Conservation (phyloP, 2,113 vertebrate species). For the Vulpes ferrilata region DNA sequence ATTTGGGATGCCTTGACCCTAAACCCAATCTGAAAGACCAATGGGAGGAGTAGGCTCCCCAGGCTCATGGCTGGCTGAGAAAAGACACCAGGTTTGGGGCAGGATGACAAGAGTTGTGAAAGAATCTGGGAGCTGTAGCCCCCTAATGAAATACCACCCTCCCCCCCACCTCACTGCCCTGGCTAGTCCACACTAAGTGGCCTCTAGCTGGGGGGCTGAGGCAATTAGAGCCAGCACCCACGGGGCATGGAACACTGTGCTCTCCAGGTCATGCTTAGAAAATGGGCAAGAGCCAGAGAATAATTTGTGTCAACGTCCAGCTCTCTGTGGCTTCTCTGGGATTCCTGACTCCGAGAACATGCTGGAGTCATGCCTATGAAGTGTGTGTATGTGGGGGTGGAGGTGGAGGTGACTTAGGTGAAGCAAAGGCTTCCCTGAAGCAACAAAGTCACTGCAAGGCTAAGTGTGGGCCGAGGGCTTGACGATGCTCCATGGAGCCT, state of each 20-base stretch:
- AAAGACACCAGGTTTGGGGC: background rate
- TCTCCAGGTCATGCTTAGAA: background rate
- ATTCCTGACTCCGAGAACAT: constrained; percentile 21
- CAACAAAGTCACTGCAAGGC: background rate
- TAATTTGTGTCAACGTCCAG: background rate
- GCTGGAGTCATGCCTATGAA: background rate
- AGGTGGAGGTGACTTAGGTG: background rate
- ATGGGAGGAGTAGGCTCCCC: background rate
- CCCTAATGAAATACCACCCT: background rate
- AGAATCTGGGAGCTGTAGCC: background rate
- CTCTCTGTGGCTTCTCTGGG: constrained; percentile 29
- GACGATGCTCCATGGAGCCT: background rate
- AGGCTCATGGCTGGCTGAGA: background rate
- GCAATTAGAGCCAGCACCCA: background rate
- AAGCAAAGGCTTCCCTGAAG: background rate
- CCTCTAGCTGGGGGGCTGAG: background rate
- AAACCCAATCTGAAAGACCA: background rate
- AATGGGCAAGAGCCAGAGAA: constrained; percentile 37
- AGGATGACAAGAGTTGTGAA: background rate
- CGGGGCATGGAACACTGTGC: background rate
- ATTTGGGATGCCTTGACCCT: background rate
- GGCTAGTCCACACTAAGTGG: background rate
- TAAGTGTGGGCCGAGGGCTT: background rate
- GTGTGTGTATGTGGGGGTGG: fast-evolving
- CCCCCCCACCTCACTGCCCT: background rate